Evolutionary conservation across 2,888 invertebrate species (phyloP).

Genomic region (Dryomyza anilis): DNA sequence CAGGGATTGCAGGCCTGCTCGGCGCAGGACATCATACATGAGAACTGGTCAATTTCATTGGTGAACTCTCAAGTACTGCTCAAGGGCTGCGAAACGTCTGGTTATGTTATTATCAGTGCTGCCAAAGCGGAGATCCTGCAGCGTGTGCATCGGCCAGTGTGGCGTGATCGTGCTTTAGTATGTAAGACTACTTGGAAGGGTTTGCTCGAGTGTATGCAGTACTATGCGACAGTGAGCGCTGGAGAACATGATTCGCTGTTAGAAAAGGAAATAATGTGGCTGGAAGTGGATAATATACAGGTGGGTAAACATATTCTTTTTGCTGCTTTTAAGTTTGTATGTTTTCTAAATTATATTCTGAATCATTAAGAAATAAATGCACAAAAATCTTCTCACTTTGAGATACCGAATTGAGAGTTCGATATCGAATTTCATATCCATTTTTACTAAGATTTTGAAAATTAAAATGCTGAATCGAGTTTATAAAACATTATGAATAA

Average conservation of each 20-base stretch:
- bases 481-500: background rate
- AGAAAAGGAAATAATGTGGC: constrained; percentile 93
- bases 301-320: constrained; percentile 48
- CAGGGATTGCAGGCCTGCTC: constrained; percentile 87
- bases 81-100: constrained; percentile 95
- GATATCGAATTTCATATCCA: too few relatives aligned
- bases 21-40: constrained; percentile 88
- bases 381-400: too few relatives aligned
- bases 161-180: constrained; percentile 85
- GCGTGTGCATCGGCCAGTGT: constrained; percentile 84
- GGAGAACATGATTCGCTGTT: constrained; percentile 72
- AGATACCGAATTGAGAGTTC: too few relatives aligned
- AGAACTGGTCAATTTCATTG: constrained; percentile 89
- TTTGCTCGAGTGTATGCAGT: constrained; percentile 96
- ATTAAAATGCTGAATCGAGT: background rate
- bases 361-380: too few relatives aligned
- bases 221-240: constrained; percentile 96
- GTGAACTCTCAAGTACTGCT: constrained; percentile 72
- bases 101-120: constrained; percentile 96
- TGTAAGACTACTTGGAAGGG: constrained; percentile 96
- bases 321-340: background rate
- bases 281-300: constrained; percentile 92
- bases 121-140: constrained; percentile 95
- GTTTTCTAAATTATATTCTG: background rate
- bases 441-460: too few relatives aligned